Evolutionary conservation across 2,888 invertebrate species (phyloP), one percentile per base, ranked within the genome.

Genomic region (Eledona agricola): DNA sequence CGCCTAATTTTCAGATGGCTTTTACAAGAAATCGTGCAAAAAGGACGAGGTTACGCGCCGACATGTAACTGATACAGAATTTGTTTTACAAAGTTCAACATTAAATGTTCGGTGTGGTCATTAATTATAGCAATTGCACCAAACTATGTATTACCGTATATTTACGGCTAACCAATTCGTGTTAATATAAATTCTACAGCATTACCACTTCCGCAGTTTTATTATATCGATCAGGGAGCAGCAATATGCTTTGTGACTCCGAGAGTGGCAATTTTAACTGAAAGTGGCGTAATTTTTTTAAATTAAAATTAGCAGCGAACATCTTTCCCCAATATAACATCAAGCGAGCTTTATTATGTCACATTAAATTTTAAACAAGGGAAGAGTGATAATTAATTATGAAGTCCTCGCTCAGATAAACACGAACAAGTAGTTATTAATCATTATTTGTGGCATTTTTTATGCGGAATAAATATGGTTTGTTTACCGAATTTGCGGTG

Each of bases 91-190:
- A 32, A 32, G 9, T 32, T 32, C 9, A 32, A 32, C 31, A 32
- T 32, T 32, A 13, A 32, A 32, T 15, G 31, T 15, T 32, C 7
- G 31, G 31, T 17, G 17, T n/a, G 10, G 16, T 32, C 31, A 32
- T 32, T 32, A 17, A 9, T 32, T 32, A 17, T 32, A 16, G 9
- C 7, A 32, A 32, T 32, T 32, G 31, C 31, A 32, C 31, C 16
- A 15, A 32, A 32, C 31, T 32, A 15, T 32, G 31, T 32, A 32
- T 32, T 32, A 32, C 31, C 16, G 31, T 16, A n/a, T n/a, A 32
- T 32, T 32, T 32, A 16, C 31, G 15, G 10, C 29, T 29, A n/a
- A 29, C 29, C 11, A 11, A 29, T 29, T 29, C 31, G 17, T n/a
- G n/a, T 32, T 16, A 15, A 7, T 6, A 15, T 31, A 31, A 31